A percentile compares a stretch with the other conserved stretches of the same genome.
Evolutionary conservation across 1,140 invertebrate species (phyloP).

Genomic region (Drepana arcuata): DNA sequence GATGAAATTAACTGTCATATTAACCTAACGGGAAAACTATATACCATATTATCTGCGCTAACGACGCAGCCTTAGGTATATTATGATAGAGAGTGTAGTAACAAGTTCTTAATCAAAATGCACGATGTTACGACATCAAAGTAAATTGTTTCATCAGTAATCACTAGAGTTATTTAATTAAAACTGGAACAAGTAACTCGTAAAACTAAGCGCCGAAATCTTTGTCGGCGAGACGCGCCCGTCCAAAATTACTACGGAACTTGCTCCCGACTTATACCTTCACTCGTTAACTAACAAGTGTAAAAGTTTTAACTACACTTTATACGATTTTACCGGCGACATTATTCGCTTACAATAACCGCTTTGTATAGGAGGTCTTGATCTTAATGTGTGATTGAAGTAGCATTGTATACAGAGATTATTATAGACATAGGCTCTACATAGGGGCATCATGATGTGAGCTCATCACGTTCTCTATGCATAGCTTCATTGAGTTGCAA

Average conservation of each 20-base stretch:
- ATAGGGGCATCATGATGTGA: too few relatives aligned
- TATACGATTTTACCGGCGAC: slow-evolving; percentile 12
- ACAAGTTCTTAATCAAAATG: too few relatives aligned
- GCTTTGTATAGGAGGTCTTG: too few relatives aligned
- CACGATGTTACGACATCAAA: too few relatives aligned
- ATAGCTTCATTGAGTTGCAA: too few relatives aligned
- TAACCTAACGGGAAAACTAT: slow-evolving; percentile 7
- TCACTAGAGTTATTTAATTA: slow-evolving; percentile 29
- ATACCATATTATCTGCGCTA: not conserved
- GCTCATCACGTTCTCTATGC: too few relatives aligned
- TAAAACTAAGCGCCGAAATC: slow-evolving; percentile 29
- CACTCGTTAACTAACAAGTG: slow-evolving; percentile 20
- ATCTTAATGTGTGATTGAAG: too few relatives aligned
- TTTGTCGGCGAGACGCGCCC: slow-evolving; percentile 19
- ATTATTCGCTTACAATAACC: slow-evolving; percentile 8
- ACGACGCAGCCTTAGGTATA: too few relatives aligned
- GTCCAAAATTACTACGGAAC: slow-evolving; percentile 22
- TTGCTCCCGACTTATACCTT: slow-evolving; percentile 17
- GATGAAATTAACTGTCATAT: slow-evolving; percentile 4
- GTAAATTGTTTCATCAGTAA: slow-evolving; percentile 24
- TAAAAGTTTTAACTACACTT: slow-evolving; percentile 23
- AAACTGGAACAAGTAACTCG: slow-evolving; percentile 22
- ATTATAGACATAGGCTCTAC: too few relatives aligned
- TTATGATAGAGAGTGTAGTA: too few relatives aligned
- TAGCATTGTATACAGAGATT: too few relatives aligned